Percentiles rank a stretch among this genome's conserved stretches.
These are phyloP conservation scores for Lonchura striata DNA, from an alignment of 2,113 vertebrate genomes.

Conservation along the genomic window DNA sequence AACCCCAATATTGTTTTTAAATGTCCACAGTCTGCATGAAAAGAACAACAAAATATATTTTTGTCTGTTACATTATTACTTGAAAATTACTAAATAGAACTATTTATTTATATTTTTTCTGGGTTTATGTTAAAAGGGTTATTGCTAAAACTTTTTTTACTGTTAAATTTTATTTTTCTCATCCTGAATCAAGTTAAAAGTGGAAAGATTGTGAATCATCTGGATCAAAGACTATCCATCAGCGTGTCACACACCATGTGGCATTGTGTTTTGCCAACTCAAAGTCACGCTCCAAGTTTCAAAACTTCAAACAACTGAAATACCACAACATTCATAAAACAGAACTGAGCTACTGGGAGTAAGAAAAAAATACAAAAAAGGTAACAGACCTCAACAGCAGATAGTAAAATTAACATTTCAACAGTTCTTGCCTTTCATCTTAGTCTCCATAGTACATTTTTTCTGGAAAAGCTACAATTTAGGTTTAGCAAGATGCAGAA, in stretches of 20 bases:
- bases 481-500: slow-evolving; percentile 88
- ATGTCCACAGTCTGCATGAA: neutral
- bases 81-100: neutral
- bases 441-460: slow-evolving; percentile 86
- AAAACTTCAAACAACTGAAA: slow-evolving; percentile 94
- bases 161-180: neutral
- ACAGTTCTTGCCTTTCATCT: slow-evolving; percentile 97
- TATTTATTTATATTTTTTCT: neutral
- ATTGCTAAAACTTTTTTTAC: neutral
- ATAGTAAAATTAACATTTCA: slow-evolving; percentile 99
- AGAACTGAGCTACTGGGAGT: slow-evolving; percentile 93
- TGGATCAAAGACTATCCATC: slow-evolving; percentile 65
- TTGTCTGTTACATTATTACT: neutral
- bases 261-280: slow-evolving; percentile 83
- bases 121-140: neutral
- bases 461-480: slow-evolving; percentile 81
- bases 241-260: slow-evolving; percentile 75
- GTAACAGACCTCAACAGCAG: slow-evolving; percentile 94
- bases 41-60: neutral
- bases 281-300: slow-evolving; percentile 82
- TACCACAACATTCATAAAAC: slow-evolving; percentile 94
- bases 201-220: slow-evolving; percentile 3
- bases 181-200: slow-evolving; percentile 1
- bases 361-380: slow-evolving; percentile 83
- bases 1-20: neutral